Base-by-base conservation (phyloP, 92 coral and sea anemone species). In the Paramuricea clavata region DNA sequence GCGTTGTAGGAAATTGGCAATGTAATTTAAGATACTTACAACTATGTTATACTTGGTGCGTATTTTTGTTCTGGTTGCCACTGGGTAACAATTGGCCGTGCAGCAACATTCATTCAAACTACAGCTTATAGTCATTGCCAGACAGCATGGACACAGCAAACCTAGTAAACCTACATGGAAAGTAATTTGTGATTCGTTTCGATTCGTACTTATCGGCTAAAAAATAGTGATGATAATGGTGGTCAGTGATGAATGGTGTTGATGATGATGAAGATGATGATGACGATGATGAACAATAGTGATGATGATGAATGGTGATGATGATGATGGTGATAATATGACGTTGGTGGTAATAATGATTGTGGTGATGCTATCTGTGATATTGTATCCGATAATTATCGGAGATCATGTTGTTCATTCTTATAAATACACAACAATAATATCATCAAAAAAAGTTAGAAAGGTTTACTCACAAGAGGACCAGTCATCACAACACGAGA, bases 101-200 rank as follows among this genome's bases (percentile, higher is more conserved):
- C 74, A 67, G 13, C 74, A 67, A 30, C 74, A 67, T 35, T 67
- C 74, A 10, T 67, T 30, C 12, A 67, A 30, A 23, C 39, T 67
- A n/a, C 74, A 35, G 23, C 74, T 67, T 1, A 67, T 67, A 0
- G 74, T 67, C 74, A 67, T 30, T 12, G 74, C 74, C 74, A 67
- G 23, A 30, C 39, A 30, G 11, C 74, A 67, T 30, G 74, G 74
- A 16, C 74, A 67, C 1, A 67, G 0, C 12, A 35, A 15, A 17
- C 74, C 74, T 26, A 67, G 44, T 5, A 67, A 12, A 67, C 74
- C 74, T 67, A 25, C n/a, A 30, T 61, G 12, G 69, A 15, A 47
- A 12, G 10, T 47, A 47, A 47, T 36, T 36, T 56, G 17, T 19
- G 12, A 61, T 19, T 57, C 6, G 22, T 57, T 57, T 19, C n/a